These are phyloP conservation scores for Heterotilapia buettikoferi DNA, from an alignment of 2,113 vertebrate species.

Conservation along the genomic window DNA sequence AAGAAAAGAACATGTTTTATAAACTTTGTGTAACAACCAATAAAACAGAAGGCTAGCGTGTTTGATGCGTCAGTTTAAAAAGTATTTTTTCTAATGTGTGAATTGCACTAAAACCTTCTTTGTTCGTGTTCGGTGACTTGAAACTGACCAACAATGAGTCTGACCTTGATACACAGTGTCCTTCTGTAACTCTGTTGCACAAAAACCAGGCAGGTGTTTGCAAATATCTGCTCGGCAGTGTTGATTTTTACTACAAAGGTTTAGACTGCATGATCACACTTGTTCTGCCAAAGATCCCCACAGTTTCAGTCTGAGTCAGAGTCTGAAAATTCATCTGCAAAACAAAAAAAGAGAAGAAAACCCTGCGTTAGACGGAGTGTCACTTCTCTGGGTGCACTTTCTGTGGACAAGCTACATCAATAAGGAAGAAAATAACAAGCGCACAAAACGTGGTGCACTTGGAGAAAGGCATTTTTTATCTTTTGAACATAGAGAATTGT, in stretches of 20 bases:
- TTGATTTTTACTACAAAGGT: background rate
- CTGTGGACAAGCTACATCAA: background rate
- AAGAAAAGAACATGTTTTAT: background rate
- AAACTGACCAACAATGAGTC: background rate
- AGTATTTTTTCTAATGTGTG: background rate
- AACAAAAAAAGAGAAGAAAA: slow-evolving; percentile 28
- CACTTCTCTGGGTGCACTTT: background rate
- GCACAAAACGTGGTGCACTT: background rate
- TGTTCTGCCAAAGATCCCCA: background rate
- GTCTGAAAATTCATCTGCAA: slow-evolving; percentile 79
- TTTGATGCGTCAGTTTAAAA: background rate
- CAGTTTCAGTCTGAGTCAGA: slow-evolving; percentile 82
- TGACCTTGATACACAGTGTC: background rate
- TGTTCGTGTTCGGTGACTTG: background rate
- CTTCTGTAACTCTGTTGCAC: background rate
- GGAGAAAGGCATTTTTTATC: background rate
- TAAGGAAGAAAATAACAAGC: background rate
- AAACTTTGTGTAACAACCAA: background rate
- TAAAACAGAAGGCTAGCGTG: background rate
- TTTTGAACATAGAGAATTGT: background rate
- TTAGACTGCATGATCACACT: background rate
- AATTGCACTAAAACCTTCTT: background rate
- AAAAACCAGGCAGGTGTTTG: background rate
- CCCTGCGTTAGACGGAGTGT: background rate
- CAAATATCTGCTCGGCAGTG: background rate